These are phyloP conservation scores for Zeus faber DNA, from an alignment of 2,113 vertebrate species.

Conservation along the genomic window DNA sequence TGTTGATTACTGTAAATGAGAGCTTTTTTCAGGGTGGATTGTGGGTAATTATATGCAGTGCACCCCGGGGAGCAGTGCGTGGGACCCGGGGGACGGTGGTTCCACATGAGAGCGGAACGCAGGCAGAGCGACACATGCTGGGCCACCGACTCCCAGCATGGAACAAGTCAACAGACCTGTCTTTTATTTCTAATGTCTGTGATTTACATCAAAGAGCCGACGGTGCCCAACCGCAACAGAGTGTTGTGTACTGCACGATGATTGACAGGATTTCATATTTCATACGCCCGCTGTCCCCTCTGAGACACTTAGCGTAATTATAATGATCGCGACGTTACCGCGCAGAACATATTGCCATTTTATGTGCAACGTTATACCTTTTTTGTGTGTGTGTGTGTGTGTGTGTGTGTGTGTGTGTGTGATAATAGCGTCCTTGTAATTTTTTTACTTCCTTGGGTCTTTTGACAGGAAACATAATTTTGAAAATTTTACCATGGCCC, in stretches of 20 bases:
- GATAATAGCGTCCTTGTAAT: not conserved
- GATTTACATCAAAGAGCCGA: constrained; percentile 74
- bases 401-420: not conserved
- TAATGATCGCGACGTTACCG: not conserved
- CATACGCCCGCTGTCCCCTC: constrained; percentile 18
- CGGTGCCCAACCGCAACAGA: constrained; percentile 69
- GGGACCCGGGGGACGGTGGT: constrained; percentile 64
- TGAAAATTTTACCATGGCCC: too few relatives aligned
- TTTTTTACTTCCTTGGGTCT: too few relatives aligned
- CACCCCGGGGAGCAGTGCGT: constrained; percentile 71
- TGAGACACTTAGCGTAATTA: not conserved
- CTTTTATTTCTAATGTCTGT: constrained; percentile 75
- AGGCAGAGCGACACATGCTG: constrained; percentile 75
- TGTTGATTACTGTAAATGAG: constrained; percentile 79
- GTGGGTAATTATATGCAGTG: constrained; percentile 78
- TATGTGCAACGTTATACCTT: too few relatives aligned
- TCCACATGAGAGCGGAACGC: constrained; percentile 71
- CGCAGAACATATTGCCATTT: too few relatives aligned
- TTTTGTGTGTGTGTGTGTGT: not conserved
- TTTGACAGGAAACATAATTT: too few relatives aligned
- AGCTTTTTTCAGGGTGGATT: constrained; percentile 78
- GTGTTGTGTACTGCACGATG: constrained; percentile 59
- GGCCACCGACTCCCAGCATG: constrained; percentile 70
- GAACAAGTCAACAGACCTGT: constrained; percentile 74
- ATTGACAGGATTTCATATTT: constrained; percentile 74